phyloP scores from a whole-genome alignment of 2,888 invertebrate genomes.

The Caenorhabditis zanzibari region DNA sequence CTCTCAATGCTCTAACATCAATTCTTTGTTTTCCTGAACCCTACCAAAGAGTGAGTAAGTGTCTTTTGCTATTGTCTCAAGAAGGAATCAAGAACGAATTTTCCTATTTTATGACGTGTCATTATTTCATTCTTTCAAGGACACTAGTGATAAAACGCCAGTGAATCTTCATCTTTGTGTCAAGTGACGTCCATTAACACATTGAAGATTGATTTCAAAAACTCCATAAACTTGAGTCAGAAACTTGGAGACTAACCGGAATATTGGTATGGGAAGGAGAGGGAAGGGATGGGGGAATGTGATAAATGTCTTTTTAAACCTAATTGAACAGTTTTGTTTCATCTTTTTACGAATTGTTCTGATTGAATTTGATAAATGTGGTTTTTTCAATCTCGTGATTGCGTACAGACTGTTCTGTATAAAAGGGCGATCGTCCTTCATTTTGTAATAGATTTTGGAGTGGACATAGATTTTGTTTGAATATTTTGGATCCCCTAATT shows the following conservation, averaged over 20 bases:
- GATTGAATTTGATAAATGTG: too few relatives aligned
- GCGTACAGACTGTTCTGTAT: too few relatives aligned
- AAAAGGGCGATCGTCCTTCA: too few relatives aligned
- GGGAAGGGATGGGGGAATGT: background rate
- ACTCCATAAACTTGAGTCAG: conserved; percentile 27
- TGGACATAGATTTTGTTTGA: too few relatives aligned
- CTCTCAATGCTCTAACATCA: conserved; percentile 43
- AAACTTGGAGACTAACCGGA: conserved; percentile 35
- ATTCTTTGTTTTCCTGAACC: conserved; percentile 41
- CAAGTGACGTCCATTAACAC: conserved; percentile 21
- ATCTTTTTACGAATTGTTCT: background rate
- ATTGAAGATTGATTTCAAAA: conserved; percentile 12
- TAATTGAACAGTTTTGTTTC: background rate
- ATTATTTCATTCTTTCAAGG: conserved; percentile 50
- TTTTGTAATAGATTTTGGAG: too few relatives aligned
- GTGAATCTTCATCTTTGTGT: conserved; percentile 21
- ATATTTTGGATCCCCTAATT: too few relatives aligned
- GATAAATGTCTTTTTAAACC: conserved; percentile 14
- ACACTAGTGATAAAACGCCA: conserved; percentile 44
- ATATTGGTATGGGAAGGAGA: conserved; percentile 28
- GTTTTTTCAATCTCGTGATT: too few relatives aligned
- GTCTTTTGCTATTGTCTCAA: conserved; percentile 11
- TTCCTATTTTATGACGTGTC: conserved; percentile 58
- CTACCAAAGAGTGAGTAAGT: conserved; percentile 17
- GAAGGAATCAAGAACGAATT: conserved; percentile 36